Base-by-base conservation (phyloP, 2,113 vertebrate genomes). In the Ochotona curzoniae region DNA sequence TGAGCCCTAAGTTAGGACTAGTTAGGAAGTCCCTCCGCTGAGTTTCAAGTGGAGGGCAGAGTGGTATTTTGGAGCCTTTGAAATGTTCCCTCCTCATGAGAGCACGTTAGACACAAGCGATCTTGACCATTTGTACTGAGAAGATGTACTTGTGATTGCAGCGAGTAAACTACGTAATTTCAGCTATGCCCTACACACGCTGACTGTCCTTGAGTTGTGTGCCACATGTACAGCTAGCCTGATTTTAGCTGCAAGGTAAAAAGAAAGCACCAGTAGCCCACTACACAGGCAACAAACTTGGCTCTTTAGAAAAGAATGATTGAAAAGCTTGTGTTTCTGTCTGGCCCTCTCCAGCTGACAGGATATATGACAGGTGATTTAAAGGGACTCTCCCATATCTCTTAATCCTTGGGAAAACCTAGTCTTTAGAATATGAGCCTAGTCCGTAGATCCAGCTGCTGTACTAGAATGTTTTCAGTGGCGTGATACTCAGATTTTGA, bases 281-380 rank as follows among this genome's bases (percentile, higher is more conserved):
- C 17, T 73, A 35, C 3, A 54, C 26, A 30, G 54, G 30, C 15
- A 85, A 25, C 38, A 83, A 71, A 84, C 30, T 69, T 93, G 32
- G 71, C 49, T 95, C 20, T 89, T 89, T 84, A 32, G 35, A 49
- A 82, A 91, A 83, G 63, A 90, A 51, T 64, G 30, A 89, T 78
- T 83, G 54, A 93, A 89, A 84, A 9, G 26, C 2, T 92, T 80
- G 80, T 17, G 28, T 79, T 92, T 87, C 49, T 89, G n/a, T 94
- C 67, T 13, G 20, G 49, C 30, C 61, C 0, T 75, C 51, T 67
- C 2, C 61, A 35, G 1, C 44, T 83, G 25, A 86, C 38, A 83
- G 61, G 87, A 76, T 35, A 11, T 94, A 26, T 60, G 49, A 64
- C 35, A 61, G 51, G 14, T 20, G 12, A 11, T 82, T 92, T 89